Conservation (phyloP, 2,888 invertebrate genomes). For the Clostera curtula region DNA sequence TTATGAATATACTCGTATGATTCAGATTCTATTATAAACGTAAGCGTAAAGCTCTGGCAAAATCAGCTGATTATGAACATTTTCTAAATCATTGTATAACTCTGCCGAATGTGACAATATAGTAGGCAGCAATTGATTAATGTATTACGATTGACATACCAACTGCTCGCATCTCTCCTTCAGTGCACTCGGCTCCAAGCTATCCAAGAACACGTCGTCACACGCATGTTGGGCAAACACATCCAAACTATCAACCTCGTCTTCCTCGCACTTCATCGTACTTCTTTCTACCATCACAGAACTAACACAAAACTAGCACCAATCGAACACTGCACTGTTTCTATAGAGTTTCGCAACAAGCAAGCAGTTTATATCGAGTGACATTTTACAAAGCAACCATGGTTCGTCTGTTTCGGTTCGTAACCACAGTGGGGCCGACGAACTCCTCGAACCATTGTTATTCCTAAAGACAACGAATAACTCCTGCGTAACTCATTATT, state of each 20-base stretch:
- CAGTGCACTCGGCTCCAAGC: conserved; percentile 49
- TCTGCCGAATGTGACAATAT: no score
- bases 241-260: conserved; percentile 58
- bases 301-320: no score
- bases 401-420: conserved; percentile 43
- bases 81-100: no score
- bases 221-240: conserved; percentile 39
- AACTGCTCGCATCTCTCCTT: conserved; percentile 43
- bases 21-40: not conserved
- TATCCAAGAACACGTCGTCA: conserved; percentile 55
- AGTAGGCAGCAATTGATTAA: no score
- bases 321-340: conserved; percentile 2
- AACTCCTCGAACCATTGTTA: conserved; percentile 60
- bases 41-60: no score
- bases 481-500: conserved; percentile 50
- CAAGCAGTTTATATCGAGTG: conserved; percentile 39
- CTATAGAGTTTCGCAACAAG: conserved; percentile 14
- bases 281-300: conserved; percentile 57
- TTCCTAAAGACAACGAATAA: conserved; percentile 59
- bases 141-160: conserved; percentile 32
- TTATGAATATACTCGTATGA: no score
- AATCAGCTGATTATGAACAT: no score
- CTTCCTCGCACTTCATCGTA: conserved; percentile 50
- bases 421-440: conserved; percentile 57
- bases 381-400: conserved; percentile 42